phyloP scores from a whole-genome alignment of 2,113 vertebrate species.

The Carlito syrichta region DNA sequence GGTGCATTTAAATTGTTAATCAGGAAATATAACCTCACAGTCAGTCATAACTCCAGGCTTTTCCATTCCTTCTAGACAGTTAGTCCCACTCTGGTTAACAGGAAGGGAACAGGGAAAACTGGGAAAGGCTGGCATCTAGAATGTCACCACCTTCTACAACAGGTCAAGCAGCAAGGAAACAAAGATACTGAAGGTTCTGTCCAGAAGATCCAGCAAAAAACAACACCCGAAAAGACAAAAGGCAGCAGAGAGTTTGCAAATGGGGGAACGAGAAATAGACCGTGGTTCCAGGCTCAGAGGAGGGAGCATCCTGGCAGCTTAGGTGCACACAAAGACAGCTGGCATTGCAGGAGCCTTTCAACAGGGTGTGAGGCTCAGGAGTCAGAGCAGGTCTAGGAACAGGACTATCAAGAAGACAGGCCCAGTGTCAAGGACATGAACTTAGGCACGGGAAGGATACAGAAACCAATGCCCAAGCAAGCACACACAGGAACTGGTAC shows the following conservation, averaged over 20 bases:
- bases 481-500: neutral
- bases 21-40: neutral
- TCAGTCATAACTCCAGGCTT: neutral
- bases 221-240: neutral
- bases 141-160: neutral
- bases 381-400: neutral
- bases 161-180: neutral
- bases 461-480: neutral
- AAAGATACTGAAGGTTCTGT: neutral
- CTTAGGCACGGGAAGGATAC: too few relatives aligned
- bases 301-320: neutral
- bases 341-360: neutral
- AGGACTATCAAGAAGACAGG: neutral
- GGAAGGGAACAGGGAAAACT: accelerated
- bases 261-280: neutral
- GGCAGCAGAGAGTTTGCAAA: neutral
- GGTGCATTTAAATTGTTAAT: neutral
- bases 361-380: neutral
- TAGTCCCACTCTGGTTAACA: neutral
- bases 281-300: neutral
- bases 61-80: neutral
- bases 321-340: neutral
- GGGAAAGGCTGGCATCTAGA: neutral
- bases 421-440: neutral
- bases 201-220: neutral